phyloP scores from a whole-genome alignment of 2,888 invertebrate genomes.

The Galerucella nymphaeae region DNA sequence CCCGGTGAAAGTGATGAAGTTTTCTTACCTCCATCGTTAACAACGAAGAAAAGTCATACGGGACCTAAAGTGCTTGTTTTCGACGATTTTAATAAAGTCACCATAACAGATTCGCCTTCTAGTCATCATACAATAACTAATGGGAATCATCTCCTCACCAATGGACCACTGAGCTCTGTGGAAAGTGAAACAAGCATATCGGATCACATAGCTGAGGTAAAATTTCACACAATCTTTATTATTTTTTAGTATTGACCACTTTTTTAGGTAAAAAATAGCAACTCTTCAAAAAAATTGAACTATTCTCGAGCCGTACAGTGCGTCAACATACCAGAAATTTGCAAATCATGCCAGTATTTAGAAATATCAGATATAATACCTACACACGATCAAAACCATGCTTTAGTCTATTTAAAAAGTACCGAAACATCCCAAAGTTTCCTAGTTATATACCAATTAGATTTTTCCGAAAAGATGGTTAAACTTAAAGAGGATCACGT shows the following conservation, averaged over 20 bases:
- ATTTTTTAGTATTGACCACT: too few species aligned
- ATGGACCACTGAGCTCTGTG: constrained; percentile 51
- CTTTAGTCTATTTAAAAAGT: constrained; percentile 71
- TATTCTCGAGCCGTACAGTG: constrained; percentile 70
- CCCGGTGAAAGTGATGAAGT: constrained; percentile 64
- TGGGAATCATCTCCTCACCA: constrained; percentile 52
- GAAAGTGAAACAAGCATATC: constrained; percentile 59
- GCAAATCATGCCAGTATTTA: constrained; percentile 63
- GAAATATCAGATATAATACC: constrained; percentile 74
- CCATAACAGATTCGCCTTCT: constrained; percentile 57
- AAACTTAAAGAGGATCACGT: constrained; percentile 72
- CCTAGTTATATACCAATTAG: constrained; percentile 70
- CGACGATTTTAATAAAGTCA: constrained; percentile 54
- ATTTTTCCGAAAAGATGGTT: constrained; percentile 66
- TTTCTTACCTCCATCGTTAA: constrained; percentile 58
- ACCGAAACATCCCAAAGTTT: constrained; percentile 60
- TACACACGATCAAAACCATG: constrained; percentile 75
- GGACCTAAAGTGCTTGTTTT: constrained; percentile 59
- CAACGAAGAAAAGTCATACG: constrained; percentile 52
- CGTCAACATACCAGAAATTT: constrained; percentile 67
- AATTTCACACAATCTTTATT: not conserved
- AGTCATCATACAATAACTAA: constrained; percentile 45
- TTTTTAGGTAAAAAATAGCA: constrained; percentile 57
- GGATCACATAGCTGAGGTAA: constrained; percentile 62
- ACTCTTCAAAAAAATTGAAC: constrained; percentile 60